phyloP scores from a whole-genome alignment of 2,113 vertebrate genomes.

The Lycaon pictus region DNA sequence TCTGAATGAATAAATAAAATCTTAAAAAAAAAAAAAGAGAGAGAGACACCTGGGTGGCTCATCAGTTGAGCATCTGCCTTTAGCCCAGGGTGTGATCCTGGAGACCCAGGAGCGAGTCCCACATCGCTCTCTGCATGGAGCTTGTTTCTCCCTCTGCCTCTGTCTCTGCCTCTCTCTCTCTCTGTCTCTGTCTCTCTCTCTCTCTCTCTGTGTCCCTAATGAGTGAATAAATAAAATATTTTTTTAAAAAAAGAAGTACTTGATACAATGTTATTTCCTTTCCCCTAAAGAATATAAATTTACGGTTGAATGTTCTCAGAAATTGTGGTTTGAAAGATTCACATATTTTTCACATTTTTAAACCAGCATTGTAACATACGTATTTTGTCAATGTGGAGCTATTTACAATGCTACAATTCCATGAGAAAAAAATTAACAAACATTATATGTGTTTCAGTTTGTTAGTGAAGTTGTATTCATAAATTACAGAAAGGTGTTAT shows the following conservation, averaged over 20 bases:
- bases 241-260: not conserved
- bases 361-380: not conserved
- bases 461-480: not conserved
- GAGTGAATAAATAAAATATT: no score
- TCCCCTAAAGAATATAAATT: constrained; percentile 21
- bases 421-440: constrained; percentile 70
- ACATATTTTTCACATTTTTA: constrained; percentile 27
- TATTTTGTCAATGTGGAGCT: constrained; percentile 65
- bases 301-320: constrained; percentile 37
- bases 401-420: constrained; percentile 61
- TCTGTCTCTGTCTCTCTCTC: no score
- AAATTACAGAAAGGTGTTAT: not conserved
- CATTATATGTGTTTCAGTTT: constrained; percentile 40
- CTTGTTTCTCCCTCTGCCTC: no score
- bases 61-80: no score
- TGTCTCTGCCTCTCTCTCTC: no score
- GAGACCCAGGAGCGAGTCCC: no score
- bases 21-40: no score
- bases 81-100: no score
- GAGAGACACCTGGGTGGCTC: no score
- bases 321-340: constrained; percentile 38
- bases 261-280: not conserved
- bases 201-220: no score
- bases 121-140: no score
- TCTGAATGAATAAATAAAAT: no score